These are phyloP conservation scores for Popillia japonica DNA, from an alignment of 1,140 invertebrate species.

Conservation along the genomic window DNA sequence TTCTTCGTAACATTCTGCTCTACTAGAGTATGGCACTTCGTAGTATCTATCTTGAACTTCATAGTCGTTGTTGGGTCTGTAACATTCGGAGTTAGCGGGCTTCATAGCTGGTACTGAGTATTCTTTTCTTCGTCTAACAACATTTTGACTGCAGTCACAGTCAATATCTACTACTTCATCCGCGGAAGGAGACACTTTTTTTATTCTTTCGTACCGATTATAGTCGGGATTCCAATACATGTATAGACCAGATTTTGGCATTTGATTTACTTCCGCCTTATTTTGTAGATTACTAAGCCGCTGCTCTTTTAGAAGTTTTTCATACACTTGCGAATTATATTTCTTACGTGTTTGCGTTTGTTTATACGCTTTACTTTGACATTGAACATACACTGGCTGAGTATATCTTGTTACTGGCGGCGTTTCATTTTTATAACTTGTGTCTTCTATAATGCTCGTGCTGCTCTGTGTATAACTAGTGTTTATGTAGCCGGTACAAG, in stretches of 20 bases:
- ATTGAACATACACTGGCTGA: not conserved
- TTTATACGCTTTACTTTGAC: not conserved
- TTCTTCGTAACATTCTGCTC: not conserved
- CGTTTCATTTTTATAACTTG: not conserved
- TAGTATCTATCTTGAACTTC: not conserved
- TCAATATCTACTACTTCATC: not conserved
- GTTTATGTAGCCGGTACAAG: slow-evolving; percentile 3
- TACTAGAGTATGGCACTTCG: not conserved
- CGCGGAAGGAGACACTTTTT: not conserved
- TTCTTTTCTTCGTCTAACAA: not conserved
- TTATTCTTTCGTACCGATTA: not conserved
- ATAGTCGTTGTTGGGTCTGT: not conserved
- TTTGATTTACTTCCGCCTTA: not conserved
- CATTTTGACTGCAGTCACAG: not conserved
- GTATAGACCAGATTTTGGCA: not conserved
- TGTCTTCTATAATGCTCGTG: not conserved
- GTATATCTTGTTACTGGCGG: not conserved
- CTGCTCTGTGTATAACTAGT: not conserved
- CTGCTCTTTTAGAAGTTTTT: not conserved
- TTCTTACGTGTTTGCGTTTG: not conserved
- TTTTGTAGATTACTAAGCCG: not conserved
- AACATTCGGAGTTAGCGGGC: not conserved
- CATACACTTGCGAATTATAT: not conserved
- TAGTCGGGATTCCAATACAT: not conserved
- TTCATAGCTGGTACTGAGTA: not conserved